Evolutionary conservation across 2,797 vertebrate species (phyloP).

Genomic region (Merluccius polli): DNA sequence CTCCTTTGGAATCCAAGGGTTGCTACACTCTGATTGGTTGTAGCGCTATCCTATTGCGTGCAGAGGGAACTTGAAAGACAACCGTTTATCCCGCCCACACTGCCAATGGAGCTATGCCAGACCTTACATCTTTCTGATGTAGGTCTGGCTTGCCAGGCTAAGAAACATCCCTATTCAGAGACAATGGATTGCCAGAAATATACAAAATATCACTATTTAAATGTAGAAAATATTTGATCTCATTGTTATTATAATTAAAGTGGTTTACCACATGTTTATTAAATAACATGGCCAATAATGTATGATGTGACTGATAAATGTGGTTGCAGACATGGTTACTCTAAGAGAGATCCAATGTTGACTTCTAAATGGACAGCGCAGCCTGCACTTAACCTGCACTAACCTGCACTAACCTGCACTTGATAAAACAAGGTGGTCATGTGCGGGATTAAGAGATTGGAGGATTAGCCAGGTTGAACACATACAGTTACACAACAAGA

Average conservation of each 20-base stretch:
- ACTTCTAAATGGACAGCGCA: neutral
- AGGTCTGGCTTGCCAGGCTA: too few species aligned
- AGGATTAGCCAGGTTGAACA: conserved; percentile 53
- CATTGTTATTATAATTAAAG: neutral
- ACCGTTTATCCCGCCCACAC: too few species aligned
- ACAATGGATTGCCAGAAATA: neutral
- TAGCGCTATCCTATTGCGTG: too few species aligned
- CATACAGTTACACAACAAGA: conserved; percentile 55
- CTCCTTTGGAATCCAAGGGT: too few species aligned
- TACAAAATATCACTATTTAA: neutral
- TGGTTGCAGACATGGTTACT: neutral
- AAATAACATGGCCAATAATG: neutral
- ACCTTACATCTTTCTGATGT: too few species aligned
- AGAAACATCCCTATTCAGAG: neutral
- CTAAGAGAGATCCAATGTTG: neutral
- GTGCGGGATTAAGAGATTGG: conserved; percentile 63
- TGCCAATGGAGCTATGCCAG: too few species aligned
- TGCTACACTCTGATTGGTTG: too few species aligned
- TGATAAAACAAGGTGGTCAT: conserved; percentile 31
- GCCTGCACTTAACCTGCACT: neutral
- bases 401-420: neutral
- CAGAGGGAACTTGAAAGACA: too few species aligned
- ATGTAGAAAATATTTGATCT: neutral
- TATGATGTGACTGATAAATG: neutral
- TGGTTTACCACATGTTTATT: neutral